These are phyloP conservation scores for Heptranchias perlo DNA, from an alignment of 2,113 vertebrate species.

Conservation along the genomic window DNA sequence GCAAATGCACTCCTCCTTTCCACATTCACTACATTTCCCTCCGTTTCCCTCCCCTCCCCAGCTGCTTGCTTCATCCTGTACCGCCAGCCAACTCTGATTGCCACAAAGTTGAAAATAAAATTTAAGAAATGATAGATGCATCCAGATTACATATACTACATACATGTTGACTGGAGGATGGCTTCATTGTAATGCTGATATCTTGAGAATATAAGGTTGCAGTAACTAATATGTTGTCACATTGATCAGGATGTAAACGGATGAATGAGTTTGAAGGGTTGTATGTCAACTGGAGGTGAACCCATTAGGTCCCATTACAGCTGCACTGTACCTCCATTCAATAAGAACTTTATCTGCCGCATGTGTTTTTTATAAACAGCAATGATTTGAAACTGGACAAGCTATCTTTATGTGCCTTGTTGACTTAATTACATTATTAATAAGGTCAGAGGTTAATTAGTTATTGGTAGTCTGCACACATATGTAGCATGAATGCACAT, in stretches of 20 bases:
- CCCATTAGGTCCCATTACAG: background rate
- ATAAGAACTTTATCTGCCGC: background rate
- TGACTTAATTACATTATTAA: slow-evolving; percentile 34
- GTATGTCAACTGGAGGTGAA: background rate
- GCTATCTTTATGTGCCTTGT: slow-evolving; percentile 1
- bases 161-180: background rate
- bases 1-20: background rate
- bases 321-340: background rate
- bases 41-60: background rate
- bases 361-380: background rate
- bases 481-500: background rate
- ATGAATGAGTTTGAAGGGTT: background rate
- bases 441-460: slow-evolving; percentile 33
- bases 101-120: background rate
- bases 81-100: background rate
- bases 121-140: background rate
- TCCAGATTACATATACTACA: background rate
- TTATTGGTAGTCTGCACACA: background rate
- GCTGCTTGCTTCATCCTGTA: background rate
- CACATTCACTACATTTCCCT: background rate
- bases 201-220: background rate
- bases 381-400: slow-evolving; percentile 11
- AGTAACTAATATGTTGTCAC: background rate
- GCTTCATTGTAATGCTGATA: too few species aligned
- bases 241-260: background rate